These are phyloP conservation scores for Sardinella longiceps DNA, from an alignment of 2,797 vertebrate species.

Conservation along the genomic window DNA sequence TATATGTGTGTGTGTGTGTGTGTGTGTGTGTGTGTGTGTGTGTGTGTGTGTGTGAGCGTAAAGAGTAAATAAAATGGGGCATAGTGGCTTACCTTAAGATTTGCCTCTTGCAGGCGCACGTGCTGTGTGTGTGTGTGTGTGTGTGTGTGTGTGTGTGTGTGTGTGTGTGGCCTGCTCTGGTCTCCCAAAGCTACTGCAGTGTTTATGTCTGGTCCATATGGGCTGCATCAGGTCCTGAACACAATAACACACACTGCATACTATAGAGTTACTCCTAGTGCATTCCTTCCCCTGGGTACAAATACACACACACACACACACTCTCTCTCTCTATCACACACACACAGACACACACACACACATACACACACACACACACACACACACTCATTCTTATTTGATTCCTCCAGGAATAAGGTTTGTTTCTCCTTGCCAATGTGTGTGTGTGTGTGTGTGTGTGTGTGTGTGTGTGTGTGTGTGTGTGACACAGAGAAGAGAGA, in stretches of 20 bases:
- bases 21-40: background rate
- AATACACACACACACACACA: conserved; percentile 46
- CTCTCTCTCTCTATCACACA: background rate
- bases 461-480: conserved; percentile 39
- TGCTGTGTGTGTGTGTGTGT: background rate
- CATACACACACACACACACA: background rate
- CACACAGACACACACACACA: background rate
- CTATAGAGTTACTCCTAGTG: conserved; percentile 53
- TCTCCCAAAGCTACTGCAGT: background rate
- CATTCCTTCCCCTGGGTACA: conserved; percentile 54
- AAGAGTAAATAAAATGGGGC: no score
- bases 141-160: conserved; percentile 9
- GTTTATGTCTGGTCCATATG: conserved; percentile 43
- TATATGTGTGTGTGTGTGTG: background rate
- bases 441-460: conserved; percentile 30
- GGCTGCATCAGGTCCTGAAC: conserved; percentile 51
- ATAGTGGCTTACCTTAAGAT: no score
- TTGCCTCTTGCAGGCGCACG: no score
- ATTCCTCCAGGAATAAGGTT: no score
- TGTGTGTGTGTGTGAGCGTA: background rate
- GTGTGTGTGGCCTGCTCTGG: background rate
- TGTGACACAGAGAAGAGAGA: no score
- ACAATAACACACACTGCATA: conserved; percentile 54
- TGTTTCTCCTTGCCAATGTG: no score
- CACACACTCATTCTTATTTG: background rate